Conservation (phyloP, 2,113 vertebrate species). For the human region GRCh38 chr4:121994501-121995000, state of each 20-base stretch:
- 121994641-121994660: slow-evolving; percentile 14
- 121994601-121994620: background rate
- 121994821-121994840: background rate
- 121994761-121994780: background rate
- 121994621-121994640: background rate
- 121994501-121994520: background rate
- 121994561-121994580: background rate
- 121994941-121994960: background rate
- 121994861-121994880: background rate
- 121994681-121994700: background rate
- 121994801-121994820: background rate
- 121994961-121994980: background rate
- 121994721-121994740: background rate
- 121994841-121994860: background rate
- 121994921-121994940: background rate
- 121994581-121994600: background rate
- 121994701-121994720: background rate
- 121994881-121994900: background rate
- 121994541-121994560: slow-evolving; percentile 30
- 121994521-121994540: background rate
- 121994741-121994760: rapidly evolving
- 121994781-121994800: background rate
- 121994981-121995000: background rate
- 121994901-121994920: background rate
- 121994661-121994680: background rate